phyloP scores from a whole-genome alignment of 2,113 vertebrate genomes.

The Mustela lutreola region DNA sequence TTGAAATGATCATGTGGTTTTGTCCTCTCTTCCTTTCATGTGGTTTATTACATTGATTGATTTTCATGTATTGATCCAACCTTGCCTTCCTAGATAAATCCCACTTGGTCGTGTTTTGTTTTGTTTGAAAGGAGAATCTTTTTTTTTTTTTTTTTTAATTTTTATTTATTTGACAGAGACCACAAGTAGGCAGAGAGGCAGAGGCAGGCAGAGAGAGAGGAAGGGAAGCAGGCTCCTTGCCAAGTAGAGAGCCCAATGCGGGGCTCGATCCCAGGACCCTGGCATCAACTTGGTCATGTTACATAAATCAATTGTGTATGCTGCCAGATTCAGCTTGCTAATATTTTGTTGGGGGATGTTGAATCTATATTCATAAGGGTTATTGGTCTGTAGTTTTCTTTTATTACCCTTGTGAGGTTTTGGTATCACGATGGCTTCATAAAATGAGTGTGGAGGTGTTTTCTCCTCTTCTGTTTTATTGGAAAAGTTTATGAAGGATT shows the following conservation, averaged over 20 bases:
- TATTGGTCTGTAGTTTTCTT: not conserved
- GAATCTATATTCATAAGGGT: not conserved
- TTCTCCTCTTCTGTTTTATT: not conserved
- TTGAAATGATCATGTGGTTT: not conserved
- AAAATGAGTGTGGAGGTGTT: not conserved
- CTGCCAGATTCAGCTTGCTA: not conserved
- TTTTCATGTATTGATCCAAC: not conserved
- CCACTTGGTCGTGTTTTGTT: not conserved
- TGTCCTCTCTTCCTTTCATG: not conserved
- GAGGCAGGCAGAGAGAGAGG: too few relatives aligned
- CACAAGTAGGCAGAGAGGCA: too few relatives aligned
- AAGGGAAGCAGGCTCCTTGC: too few relatives aligned
- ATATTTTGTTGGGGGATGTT: not conserved
- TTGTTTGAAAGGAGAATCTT: too few relatives aligned
- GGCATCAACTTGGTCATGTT: not conserved
- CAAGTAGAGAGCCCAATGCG: too few relatives aligned
- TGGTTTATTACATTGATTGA: not conserved
- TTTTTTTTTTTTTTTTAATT: too few relatives aligned
- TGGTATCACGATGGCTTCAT: not conserved
- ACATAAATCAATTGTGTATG: not conserved
- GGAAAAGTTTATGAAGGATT: not conserved
- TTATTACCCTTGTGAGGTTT: not conserved
- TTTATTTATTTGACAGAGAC: too few relatives aligned
- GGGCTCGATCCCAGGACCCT: too few relatives aligned
- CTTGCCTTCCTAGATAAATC: not conserved